phyloP scores from a whole-genome alignment of 2,113 vertebrate genomes.

The Sclerurus mexicanus region DNA sequence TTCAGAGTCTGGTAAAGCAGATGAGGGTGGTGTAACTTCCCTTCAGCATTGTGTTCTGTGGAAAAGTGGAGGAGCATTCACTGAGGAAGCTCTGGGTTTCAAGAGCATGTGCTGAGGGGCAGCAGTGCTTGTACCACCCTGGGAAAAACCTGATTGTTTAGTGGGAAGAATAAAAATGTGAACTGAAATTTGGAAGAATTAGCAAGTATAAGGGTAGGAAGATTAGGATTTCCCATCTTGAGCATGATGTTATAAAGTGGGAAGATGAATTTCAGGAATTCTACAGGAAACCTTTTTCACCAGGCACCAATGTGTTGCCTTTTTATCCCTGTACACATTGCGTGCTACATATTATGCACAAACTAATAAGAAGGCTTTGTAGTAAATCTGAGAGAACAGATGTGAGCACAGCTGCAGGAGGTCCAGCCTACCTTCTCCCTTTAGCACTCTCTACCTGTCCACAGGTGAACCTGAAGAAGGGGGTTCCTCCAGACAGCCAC shows the following conservation, averaged over 20 bases:
- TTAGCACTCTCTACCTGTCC: not conserved
- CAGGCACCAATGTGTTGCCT: not conserved
- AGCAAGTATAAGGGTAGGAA: not conserved
- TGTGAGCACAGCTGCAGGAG: not conserved
- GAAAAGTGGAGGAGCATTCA: not conserved
- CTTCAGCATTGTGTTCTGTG: rapidly evolving
- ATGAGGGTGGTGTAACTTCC: not conserved
- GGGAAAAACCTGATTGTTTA: not conserved
- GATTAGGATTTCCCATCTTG: not conserved
- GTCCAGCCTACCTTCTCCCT: not conserved
- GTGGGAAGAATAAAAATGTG: not conserved
- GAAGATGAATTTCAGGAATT: not conserved
- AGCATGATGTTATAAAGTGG: not conserved
- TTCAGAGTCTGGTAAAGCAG: not conserved
- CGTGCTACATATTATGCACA: not conserved
- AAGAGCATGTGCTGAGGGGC: not conserved
- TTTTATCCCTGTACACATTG: rapidly evolving
- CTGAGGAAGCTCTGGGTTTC: not conserved
- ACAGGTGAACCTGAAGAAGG: slow-evolving; percentile 94
- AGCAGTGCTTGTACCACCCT: not conserved
- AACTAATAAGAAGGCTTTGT: rapidly evolving
- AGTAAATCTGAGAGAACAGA: not conserved
- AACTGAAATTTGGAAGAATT: not conserved
- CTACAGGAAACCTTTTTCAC: not conserved
- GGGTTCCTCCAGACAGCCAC: slow-evolving; percentile 89